These are phyloP conservation scores for Dendronephthya gigantea DNA, from an alignment of 64 coral and sea anemone species.

Conservation along the genomic window DNA sequence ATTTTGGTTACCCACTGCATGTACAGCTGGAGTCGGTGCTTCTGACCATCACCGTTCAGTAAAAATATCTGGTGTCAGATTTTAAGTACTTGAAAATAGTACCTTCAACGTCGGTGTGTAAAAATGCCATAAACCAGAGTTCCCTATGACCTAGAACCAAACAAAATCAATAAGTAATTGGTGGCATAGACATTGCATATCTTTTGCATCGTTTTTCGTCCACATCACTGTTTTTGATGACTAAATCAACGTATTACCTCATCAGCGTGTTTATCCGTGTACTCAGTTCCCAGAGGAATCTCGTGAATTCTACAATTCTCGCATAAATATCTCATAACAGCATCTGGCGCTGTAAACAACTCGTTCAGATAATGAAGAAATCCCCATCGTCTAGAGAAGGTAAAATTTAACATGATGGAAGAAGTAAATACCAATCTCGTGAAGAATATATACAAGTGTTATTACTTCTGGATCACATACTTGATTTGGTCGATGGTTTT, in stretches of 20 bases:
- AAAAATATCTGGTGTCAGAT: background rate
- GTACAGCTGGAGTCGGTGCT: no score
- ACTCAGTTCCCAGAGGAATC: constrained; percentile 82
- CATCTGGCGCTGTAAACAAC: constrained; percentile 87
- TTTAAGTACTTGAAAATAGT: background rate
- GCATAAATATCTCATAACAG: constrained; percentile 87
- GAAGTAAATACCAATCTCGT: no score
- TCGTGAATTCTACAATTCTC: constrained; percentile 64
- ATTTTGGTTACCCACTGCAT: no score
- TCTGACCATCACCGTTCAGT: no score
- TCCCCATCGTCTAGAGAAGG: constrained; percentile 46
- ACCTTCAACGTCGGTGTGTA: constrained; percentile 79
- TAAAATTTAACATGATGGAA: background rate
- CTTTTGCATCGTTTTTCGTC: no score
- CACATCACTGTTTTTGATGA: no score
- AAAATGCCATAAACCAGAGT: constrained; percentile 48
- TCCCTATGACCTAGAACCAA: constrained; percentile 54
- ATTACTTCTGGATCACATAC: constrained; percentile 30
- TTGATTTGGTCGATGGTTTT: constrained; percentile 56
- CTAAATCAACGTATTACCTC: constrained; percentile 25
- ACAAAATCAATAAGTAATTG: background rate
- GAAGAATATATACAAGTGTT: no score
- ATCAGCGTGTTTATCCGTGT: constrained; percentile 76
- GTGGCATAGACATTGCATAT: no score
- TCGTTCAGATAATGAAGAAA: constrained; percentile 80